Evolutionary conservation across 2,888 invertebrate species (phyloP), one percentile per base, ranked within the genome.

Genomic region (Sipha maydis): DNA sequence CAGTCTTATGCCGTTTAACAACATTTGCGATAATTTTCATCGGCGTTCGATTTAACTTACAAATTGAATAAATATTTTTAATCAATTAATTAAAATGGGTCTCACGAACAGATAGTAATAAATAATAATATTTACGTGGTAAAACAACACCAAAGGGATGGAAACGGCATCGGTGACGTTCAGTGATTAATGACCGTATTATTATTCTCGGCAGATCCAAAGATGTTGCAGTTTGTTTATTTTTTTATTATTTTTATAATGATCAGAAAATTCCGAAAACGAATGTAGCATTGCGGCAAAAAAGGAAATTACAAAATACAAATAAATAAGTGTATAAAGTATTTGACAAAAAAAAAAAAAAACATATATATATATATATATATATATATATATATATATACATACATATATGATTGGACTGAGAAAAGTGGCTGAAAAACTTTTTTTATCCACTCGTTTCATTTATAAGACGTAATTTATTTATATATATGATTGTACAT

Each of bases 141-240:
- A 28, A 69, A 69, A 69, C 34, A 34, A 69, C 28, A 69, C 28
- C 38, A 25, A 38, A 38, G n/a, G n/a, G n/a, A 80, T 80, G n/a
- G 61, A 61, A 38, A n/a, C 19, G 11, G 67, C 5, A 19, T 34
- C 25, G 34, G 41, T 69, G 28, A 82, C 67, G 41, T 69, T 82
- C 67, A 21, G 28, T 41, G 80, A 82, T 80, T 28, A 69, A 69
- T 80, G 80, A 7, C 21, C 28, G 38, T 82, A 38, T 79, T 56
- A 25, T 79, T 56, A 25, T 79, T 14, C 28, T 78, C 31, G 56
- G 71, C n/a, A 17, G 71, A 71, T 28, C 14, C 71, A 71, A 80
- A 14, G 41, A 80, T 80, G 67, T 69, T n/a, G 67, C 4, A n/a
- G 4, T 71, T 73, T 25, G 25, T 31, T 83, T 31, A 71, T 71